Conservation (phyloP, 2,113 vertebrate species). For the Ramphastos sulfuratus region DNA sequence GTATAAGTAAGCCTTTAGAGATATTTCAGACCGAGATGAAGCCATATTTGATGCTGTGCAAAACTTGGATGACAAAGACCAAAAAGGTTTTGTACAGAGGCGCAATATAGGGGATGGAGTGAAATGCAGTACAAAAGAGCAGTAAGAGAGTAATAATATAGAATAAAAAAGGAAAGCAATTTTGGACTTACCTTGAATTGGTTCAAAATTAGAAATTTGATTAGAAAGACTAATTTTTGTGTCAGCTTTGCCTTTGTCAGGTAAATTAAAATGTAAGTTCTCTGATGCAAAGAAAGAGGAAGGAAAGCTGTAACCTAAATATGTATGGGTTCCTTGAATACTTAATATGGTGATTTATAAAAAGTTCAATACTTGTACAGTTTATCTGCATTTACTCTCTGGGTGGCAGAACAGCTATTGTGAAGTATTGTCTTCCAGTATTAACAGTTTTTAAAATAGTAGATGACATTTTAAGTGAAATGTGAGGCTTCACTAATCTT, state of each 20-base stretch:
- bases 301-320: neutral
- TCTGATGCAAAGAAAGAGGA: neutral
- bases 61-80: neutral
- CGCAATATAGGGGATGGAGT: neutral
- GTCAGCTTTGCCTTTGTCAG: neutral
- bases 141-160: neutral
- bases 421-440: constrained; percentile 12
- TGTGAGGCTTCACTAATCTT: constrained; percentile 43
- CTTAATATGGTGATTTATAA: neutral
- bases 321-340: neutral
- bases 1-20: neutral
- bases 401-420: constrained; percentile 12
- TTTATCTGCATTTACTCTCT: neutral
- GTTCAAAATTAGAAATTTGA: neutral
- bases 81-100: neutral
- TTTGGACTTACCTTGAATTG: neutral
- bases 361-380: neutral
- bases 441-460: constrained; percentile 18
- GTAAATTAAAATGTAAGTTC: neutral
- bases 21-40: neutral
- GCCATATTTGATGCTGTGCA: neutral
- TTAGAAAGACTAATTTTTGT: neutral
- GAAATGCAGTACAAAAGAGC: neutral
- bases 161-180: neutral
- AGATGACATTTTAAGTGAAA: constrained; percentile 60